Evolutionary conservation across 64 coral and sea anemone genomes (phyloP).

Genomic region (Porites australiensis): DNA sequence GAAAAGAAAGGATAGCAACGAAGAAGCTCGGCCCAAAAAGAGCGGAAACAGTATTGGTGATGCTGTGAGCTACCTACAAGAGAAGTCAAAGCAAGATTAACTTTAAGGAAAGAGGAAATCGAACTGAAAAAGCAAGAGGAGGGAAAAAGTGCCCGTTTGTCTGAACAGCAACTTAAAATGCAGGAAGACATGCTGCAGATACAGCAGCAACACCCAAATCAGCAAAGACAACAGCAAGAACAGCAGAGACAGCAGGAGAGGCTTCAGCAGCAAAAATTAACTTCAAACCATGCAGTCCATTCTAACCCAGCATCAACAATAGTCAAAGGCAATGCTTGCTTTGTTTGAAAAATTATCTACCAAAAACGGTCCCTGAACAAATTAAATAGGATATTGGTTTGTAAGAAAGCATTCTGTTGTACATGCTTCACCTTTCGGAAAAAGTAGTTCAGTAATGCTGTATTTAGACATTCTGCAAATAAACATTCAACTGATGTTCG

Average conservation of each 20-base stretch:
- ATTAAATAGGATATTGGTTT: constrained; percentile 13
- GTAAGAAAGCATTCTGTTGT: constrained; percentile 40
- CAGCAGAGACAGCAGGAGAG: constrained; percentile 52
- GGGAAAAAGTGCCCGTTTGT: constrained; percentile 50
- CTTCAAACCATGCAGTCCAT: constrained; percentile 61
- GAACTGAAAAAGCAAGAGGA: constrained; percentile 61
- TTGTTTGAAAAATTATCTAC: constrained; percentile 67
- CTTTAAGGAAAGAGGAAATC: constrained; percentile 60
- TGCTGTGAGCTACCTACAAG: constrained; percentile 61
- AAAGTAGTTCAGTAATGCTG: constrained; percentile 1
- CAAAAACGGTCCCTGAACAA: constrained; percentile 53
- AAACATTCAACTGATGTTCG: too few relatives aligned
- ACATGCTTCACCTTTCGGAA: constrained; percentile 20
- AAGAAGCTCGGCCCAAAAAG: constrained; percentile 52
- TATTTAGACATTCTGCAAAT: background rate
- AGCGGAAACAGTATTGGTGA: constrained; percentile 66
- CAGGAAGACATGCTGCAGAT: constrained; percentile 62
- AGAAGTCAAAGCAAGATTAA: constrained; percentile 64
- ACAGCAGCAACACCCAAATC: constrained; percentile 55
- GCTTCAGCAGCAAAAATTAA: constrained; percentile 46
- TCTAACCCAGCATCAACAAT: constrained; percentile 64
- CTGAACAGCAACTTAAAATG: constrained; percentile 61
- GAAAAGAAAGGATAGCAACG: constrained; percentile 67
- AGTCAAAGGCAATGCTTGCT: constrained; percentile 50
- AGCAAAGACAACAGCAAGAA: constrained; percentile 50